phyloP scores from a whole-genome alignment of 1,140 invertebrate species.

The Lepidurus apus region DNA sequence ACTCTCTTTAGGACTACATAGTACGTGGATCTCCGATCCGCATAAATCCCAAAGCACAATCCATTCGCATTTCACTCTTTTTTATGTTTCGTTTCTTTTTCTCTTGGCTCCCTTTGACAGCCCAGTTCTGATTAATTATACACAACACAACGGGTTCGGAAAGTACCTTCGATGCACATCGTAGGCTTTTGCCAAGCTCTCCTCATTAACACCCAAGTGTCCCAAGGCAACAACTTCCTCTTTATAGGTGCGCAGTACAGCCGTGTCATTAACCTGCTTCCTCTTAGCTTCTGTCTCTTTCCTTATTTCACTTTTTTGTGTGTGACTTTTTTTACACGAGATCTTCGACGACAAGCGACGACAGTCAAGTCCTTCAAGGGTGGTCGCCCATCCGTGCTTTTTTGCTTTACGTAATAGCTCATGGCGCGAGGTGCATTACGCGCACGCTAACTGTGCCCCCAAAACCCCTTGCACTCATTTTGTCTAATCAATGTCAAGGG shows the following conservation, averaged over 20 bases:
- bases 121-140: background rate
- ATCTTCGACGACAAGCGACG: background rate
- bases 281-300: background rate
- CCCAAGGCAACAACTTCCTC: background rate
- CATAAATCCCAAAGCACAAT: too few relatives aligned
- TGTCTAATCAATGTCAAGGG: background rate
- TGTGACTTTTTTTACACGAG: background rate
- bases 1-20: too few relatives aligned
- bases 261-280: background rate
- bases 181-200: background rate
- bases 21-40: too few relatives aligned
- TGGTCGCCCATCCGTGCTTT: background rate
- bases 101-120: background rate
- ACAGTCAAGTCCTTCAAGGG: background rate
- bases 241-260: background rate
- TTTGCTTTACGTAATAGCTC: background rate
- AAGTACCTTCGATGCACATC: background rate
- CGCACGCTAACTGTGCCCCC: too few relatives aligned
- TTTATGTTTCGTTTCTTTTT: too few relatives aligned
- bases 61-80: too few relatives aligned
- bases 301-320: background rate
- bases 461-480: background rate
- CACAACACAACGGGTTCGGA: background rate
- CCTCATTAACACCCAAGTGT: constrained; percentile 2
- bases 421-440: background rate